These are phyloP conservation scores for Lordiphosa stackelbergi DNA, from an alignment of 1,140 invertebrate genomes.

Conservation along the genomic window DNA sequence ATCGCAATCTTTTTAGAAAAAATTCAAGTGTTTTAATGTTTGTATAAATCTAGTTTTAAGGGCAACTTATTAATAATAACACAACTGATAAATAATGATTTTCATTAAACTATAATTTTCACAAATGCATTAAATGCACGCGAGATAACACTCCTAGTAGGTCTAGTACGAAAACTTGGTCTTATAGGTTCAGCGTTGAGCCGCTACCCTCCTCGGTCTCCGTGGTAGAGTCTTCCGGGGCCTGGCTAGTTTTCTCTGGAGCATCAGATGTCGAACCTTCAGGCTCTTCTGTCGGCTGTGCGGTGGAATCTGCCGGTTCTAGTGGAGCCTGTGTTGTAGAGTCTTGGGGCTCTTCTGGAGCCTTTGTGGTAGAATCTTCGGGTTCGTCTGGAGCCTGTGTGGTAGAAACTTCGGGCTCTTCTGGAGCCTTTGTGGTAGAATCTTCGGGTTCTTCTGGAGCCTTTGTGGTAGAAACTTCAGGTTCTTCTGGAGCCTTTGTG, in stretches of 20 bases:
- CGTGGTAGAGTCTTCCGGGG: slow-evolving; percentile 11
- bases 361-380: slow-evolving; percentile 4
- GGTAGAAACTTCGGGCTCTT: slow-evolving; percentile 2
- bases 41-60: slow-evolving; percentile 5
- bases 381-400: slow-evolving; percentile 4
- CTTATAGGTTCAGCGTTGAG: background rate
- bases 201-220: slow-evolving; percentile 35
- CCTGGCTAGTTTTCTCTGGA: background rate
- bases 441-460: background rate
- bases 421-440: background rate
- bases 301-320: background rate
- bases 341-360: slow-evolving; percentile 5
- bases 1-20: no score
- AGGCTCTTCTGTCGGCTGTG: background rate
- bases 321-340: background rate
- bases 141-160: background rate
- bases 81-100: slow-evolving; percentile 25
- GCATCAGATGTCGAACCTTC: background rate
- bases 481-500: slow-evolving; percentile 5
- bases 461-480: background rate
- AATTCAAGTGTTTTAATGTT: no score
- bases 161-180: background rate
- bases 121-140: background rate
- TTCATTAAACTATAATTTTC: slow-evolving; percentile 14
- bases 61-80: slow-evolving; percentile 22